These are phyloP conservation scores for Poecilus cupreus DNA, from an alignment of 2,888 invertebrate species.

Conservation along the genomic window DNA sequence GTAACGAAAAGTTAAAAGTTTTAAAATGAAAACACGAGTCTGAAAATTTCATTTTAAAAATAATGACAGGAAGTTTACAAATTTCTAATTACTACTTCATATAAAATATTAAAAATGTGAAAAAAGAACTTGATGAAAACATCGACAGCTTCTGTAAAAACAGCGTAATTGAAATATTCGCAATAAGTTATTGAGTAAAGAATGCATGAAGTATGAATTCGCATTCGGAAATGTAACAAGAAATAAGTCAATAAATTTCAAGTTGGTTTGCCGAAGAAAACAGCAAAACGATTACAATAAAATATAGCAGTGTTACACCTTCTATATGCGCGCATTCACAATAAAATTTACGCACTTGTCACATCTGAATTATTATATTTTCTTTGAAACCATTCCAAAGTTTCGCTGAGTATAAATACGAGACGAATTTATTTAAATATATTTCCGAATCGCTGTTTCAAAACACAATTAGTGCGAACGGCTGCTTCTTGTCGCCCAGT, in stretches of 20 bases:
- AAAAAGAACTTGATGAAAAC: background rate
- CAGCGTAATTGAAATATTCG: background rate
- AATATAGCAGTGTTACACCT: constrained; percentile 32
- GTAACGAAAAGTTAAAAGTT: background rate
- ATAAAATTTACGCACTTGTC: constrained; percentile 54
- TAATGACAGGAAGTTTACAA: background rate
- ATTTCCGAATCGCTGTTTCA: constrained; percentile 42
- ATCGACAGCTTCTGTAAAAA: background rate
- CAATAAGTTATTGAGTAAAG: no score
- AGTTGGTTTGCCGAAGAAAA: constrained; percentile 21
- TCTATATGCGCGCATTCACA: constrained; percentile 36
- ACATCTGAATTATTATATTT: constrained; percentile 51
- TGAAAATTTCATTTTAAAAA: background rate
- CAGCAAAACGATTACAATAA: constrained; percentile 33
- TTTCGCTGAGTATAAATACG: constrained; percentile 42
- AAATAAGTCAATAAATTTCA: constrained; percentile 26
- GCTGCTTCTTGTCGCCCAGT: constrained; percentile 14
- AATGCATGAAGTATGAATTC: background rate
- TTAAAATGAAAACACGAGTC: background rate
- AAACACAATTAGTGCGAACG: constrained; percentile 44
- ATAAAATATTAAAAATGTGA: background rate
- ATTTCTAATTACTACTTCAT: background rate
- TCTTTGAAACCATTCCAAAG: constrained; percentile 52
- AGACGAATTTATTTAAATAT: constrained; percentile 48
- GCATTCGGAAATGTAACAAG: constrained; percentile 1